Evolutionary conservation across 2,888 invertebrate genomes (phyloP), one percentile per base, ranked within the genome.

Genomic region (Syrista parreyssii): DNA sequence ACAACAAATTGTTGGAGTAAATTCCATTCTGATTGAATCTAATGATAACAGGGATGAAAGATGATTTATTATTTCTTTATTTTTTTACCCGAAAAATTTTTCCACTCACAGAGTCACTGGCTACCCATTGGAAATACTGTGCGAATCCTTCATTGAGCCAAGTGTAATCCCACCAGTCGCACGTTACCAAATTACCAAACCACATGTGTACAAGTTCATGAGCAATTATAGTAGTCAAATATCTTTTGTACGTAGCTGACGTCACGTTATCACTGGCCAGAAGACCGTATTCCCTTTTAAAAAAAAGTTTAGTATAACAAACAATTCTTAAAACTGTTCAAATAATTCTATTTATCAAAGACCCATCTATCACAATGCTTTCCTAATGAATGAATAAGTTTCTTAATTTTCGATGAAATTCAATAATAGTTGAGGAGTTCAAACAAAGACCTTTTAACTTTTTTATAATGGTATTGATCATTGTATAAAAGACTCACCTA

Each of bases 91-190:
- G 11, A 31, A 15, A 15, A 79, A 78, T 80, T 83, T 86, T 80
- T 82, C 92, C 92, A 87, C 95, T 93, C 4, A 95, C 68, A 82
- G 77, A 32, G 88, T 84, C 0, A 91, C 55, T 88, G 2, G 88
- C 90, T n/a, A 89, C 84, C 80, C 92, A 92, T 82, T 93, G 92
- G 80, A 93, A 92, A 84, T 92, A 94, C 78, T 91, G 88, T 12
- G 96, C 96, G 86, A 96, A 96, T 0, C 97, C 97, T 90, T 97
- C 97, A 86, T 97, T 97, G 9, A 97, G 92, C 97, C 97, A 97
- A n/a, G 97, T 93, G 88, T 97, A 97, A 0, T 96, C 94, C 97
- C 97, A 97, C 96, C 96, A 97, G 15, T 94, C 93, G 0, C 96
- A 96, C 0, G 96, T 96, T 0, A 96, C 96, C 78, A 96, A 91